Base-by-base conservation (phyloP, 2,797 vertebrate species). In the Chromis chromis region DNA sequence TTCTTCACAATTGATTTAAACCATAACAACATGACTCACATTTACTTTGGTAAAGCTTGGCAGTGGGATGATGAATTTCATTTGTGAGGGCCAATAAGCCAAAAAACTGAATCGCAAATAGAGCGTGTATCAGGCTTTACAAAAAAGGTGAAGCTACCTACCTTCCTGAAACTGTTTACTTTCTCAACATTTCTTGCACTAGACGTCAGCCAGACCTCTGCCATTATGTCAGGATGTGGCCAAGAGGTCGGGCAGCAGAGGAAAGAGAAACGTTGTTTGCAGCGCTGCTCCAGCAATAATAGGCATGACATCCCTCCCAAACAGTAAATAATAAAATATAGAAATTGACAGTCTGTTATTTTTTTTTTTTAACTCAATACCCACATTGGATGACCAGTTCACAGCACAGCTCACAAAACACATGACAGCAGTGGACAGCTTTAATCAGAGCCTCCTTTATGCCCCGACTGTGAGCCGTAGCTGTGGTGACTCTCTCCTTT, bases 401-500 rank as follows among this genome's bases (percentile, higher is more conserved):
- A 50, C 16, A 74, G 61, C 24, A 42, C 21, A 54, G 16, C 25
- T 68, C 69, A 61, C 57, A 67, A 36, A 49, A 54, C 17, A 44
- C 33, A 74, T 62, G n/a, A 39, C 11, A 73, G 16, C 17, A 49
- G 52, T 56, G 44, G 17, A 19, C n/a, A 63, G 52, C 50, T 73
- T 62, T 59, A 65, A 31, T 78, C 36, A 74, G 65, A 81, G 21
- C 59, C 36, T 79, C 28, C 27, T 78, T 76, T 76, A 53, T 53
- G 33, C 28, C 27, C 57, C 62, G 19, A 79, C 78, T 81, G 22
- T 28, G 62, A 40, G 52, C 50, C 53, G 72, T 39, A 74, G 76
- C 66, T 67, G 33, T 36, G 36, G 31, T 65, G 44, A 24, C 36
- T 70, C 70, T 78, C 53, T 81, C 49, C 83, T 74, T 78, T 74